Percentiles rank a stretch among this genome's conserved stretches.
phyloP scores from a whole-genome alignment of 64 coral and sea anemone genomes.

The Platygyra sinensis region DNA sequence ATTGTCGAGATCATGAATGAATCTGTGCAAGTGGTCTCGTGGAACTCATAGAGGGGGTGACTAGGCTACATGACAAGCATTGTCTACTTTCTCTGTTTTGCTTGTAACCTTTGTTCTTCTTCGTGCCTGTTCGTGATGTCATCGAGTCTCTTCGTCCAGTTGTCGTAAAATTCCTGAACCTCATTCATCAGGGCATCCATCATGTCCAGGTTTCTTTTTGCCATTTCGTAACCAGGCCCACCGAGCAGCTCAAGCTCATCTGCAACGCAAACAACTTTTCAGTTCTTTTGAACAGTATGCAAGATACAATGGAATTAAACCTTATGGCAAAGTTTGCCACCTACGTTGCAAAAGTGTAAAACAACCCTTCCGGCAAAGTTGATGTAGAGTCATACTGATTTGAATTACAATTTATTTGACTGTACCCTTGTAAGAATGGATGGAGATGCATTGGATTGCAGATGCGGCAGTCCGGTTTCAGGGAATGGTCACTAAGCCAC shows the following conservation, averaged over 20 bases:
- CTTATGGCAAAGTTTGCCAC: too few species aligned
- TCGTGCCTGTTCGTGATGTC: slow-evolving; percentile 79
- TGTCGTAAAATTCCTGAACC: slow-evolving; percentile 91
- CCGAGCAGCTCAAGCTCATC: slow-evolving; percentile 88
- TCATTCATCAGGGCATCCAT: slow-evolving; percentile 93
- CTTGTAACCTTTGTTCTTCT: slow-evolving; percentile 69
- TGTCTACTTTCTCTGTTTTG: slow-evolving; percentile 40
- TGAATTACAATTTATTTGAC: too few species aligned
- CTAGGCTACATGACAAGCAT: neutral
- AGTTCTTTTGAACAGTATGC: neutral
- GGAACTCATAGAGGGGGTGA: neutral
- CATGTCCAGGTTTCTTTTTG: slow-evolving; percentile 89
- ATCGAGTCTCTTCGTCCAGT: slow-evolving; percentile 84
- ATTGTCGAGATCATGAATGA: too few species aligned
- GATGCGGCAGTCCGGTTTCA: too few species aligned
- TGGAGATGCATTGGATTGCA: too few species aligned
- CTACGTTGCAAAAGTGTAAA: too few species aligned
- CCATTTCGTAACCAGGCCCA: slow-evolving; percentile 86
- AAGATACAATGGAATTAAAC: too few species aligned
- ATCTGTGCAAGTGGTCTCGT: neutral
- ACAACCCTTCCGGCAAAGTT: too few species aligned
- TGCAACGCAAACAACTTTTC: slow-evolving; percentile 7
- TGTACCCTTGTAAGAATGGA: too few species aligned
- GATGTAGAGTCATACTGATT: too few species aligned
- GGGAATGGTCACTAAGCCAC: too few species aligned